Evolutionary conservation across 2,113 vertebrate species (phyloP).

Genomic region (Syrmaticus mikado): DNA sequence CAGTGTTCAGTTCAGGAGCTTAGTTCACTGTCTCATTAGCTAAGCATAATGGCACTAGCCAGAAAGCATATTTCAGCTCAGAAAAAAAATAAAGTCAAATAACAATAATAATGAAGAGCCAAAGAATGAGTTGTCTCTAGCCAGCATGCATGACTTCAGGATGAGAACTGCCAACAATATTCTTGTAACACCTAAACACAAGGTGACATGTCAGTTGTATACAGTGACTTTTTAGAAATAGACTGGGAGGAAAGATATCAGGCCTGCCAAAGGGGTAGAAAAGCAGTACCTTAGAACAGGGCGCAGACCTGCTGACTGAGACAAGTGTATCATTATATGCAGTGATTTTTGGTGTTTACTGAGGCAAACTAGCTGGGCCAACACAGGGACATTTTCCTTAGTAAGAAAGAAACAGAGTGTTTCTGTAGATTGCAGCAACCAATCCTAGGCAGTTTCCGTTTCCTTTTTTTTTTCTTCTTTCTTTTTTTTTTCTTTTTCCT

Average conservation of each 20-base stretch:
- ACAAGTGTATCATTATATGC: not conserved
- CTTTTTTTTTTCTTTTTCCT: fast-evolving
- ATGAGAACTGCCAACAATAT: not conserved
- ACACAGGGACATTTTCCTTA: not conserved
- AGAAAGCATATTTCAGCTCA: not conserved
- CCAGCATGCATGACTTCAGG: not conserved
- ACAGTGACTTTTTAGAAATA: constrained; percentile 55
- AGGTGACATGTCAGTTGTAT: not conserved
- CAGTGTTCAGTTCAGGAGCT: not conserved
- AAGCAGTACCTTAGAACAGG: constrained; percentile 13
- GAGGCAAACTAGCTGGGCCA: not conserved
- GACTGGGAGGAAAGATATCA: constrained; percentile 24
- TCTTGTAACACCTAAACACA: not conserved
- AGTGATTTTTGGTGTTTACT: constrained; percentile 33
- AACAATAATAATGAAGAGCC: not conserved
- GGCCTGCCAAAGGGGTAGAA: not conserved
- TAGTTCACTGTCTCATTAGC: not conserved
- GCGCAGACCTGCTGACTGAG: not conserved
- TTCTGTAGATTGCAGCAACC: not conserved
- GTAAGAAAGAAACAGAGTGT: not conserved
- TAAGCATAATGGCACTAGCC: not conserved
- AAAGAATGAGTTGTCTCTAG: not conserved
- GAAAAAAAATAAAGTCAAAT: not conserved
- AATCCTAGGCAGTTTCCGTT: not conserved
- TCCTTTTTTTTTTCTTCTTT: fast-evolving